phyloP scores from a whole-genome alignment of 2,888 invertebrate species.

The Pyralis farinalis region DNA sequence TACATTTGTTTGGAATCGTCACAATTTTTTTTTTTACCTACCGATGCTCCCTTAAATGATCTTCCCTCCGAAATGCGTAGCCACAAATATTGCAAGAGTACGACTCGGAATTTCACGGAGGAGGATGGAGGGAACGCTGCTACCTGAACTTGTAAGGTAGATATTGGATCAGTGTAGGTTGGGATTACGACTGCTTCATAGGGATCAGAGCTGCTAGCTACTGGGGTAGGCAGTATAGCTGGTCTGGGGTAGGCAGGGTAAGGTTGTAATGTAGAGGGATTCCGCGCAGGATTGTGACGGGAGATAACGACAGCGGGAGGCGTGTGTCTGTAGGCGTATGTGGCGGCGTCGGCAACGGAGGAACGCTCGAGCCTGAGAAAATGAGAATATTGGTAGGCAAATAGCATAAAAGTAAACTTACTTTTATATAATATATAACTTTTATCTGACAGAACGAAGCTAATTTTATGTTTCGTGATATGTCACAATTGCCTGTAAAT shows the following conservation, averaged over 20 bases:
- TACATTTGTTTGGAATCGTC: too few relatives aligned
- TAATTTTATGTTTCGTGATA: too few relatives aligned
- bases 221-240: slow-evolving; percentile 57
- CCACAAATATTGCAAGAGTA: slow-evolving; percentile 98
- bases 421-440: too few relatives aligned
- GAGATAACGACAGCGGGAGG: slow-evolving; percentile 72
- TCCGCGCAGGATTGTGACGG: slow-evolving; percentile 61
- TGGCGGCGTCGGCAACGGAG: slow-evolving; percentile 86
- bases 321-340: slow-evolving; percentile 86
- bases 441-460: too few relatives aligned
- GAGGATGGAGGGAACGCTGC: slow-evolving; percentile 78
- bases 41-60: slow-evolving; percentile 95
- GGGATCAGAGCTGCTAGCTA: slow-evolving; percentile 53
- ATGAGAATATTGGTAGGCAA: slow-evolving; percentile 12
- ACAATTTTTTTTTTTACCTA: too few relatives aligned
- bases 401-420: too few relatives aligned
- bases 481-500: too few relatives aligned
- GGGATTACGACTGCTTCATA: slow-evolving; percentile 63
- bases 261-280: slow-evolving; percentile 48
- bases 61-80: slow-evolving; percentile 97
- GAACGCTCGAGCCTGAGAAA: slow-evolving; percentile 79
- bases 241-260: slow-evolving; percentile 62
- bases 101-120: slow-evolving; percentile 98
- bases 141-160: slow-evolving; percentile 71
- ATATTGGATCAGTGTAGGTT: slow-evolving; percentile 61